phyloP scores from a whole-genome alignment of 2,888 invertebrate species.

The Machimus atricapillus region DNA sequence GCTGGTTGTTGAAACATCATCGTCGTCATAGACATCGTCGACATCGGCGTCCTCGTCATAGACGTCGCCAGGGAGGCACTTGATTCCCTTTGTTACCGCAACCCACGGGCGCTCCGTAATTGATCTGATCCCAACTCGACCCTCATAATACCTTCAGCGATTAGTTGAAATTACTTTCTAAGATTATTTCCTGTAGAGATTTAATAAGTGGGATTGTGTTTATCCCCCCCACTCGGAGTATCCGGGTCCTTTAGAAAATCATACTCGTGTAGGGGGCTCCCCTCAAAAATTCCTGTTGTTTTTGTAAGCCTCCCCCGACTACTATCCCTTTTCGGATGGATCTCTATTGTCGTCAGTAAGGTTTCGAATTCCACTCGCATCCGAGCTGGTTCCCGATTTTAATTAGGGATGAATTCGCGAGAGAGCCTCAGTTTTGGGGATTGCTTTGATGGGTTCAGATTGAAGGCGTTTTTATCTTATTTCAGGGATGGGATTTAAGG shows the following conservation, averaged over 20 bases:
- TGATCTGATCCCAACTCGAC: slow-evolving; percentile 40
- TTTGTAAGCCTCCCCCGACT: background rate
- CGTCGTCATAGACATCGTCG: background rate
- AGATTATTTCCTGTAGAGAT: slow-evolving; percentile 41
- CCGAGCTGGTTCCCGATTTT: background rate
- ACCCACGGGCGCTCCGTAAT: slow-evolving; percentile 12
- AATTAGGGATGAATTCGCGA: background rate
- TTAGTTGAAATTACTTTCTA: slow-evolving; percentile 42
- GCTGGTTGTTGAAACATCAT: background rate
- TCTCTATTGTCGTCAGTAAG: background rate
- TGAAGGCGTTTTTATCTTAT: background rate
- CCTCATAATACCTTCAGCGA: slow-evolving; percentile 38
- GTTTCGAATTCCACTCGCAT: background rate
- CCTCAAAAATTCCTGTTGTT: background rate
- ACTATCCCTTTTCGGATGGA: background rate
- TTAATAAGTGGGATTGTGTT: slow-evolving; percentile 34
- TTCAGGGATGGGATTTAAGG: background rate
- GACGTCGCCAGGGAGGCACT: background rate
- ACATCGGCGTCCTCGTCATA: background rate
- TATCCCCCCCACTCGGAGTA: background rate
- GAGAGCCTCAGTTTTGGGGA: background rate
- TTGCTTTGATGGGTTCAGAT: background rate
- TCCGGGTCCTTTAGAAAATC: background rate
- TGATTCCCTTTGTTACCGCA: slow-evolving; percentile 9
- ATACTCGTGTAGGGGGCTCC: background rate